A percentile compares a stretch with the other conserved stretches of the same genome.
Conservation (phyloP, 2,888 invertebrate genomes). For the Phymatocera aterrima region DNA sequence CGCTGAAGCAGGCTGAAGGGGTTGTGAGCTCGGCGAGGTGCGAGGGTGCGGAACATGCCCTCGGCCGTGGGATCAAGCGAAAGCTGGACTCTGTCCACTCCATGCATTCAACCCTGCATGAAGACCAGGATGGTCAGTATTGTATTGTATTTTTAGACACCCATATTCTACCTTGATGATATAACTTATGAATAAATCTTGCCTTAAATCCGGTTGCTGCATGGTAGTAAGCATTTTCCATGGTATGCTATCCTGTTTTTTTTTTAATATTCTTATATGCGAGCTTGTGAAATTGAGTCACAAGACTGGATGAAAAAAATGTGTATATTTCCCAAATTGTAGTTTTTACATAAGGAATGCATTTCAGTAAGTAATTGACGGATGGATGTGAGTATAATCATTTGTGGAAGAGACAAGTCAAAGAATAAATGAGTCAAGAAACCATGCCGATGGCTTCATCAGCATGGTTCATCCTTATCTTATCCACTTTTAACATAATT, state of each 20-base stretch:
- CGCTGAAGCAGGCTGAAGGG: constrained; percentile 73
- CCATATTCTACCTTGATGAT: not conserved
- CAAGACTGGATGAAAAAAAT: not conserved
- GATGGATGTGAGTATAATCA: too few relatives aligned
- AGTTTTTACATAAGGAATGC: not conserved
- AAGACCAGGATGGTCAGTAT: constrained; percentile 75
- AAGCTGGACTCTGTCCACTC: constrained; percentile 74
- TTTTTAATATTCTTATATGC: too few relatives aligned
- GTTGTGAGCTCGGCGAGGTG: constrained; percentile 73
- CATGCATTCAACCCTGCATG: constrained; percentile 75
- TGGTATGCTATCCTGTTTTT: not conserved
- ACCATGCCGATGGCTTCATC: constrained; percentile 12
- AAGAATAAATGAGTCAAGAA: not conserved
- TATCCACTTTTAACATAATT: constrained; percentile 10
- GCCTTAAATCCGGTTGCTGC: not conserved
- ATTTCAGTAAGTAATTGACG: not conserved
- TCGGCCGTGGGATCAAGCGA: constrained; percentile 74
- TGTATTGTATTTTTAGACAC: constrained; percentile 64
- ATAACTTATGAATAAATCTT: constrained; percentile 10
- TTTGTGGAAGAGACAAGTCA: not conserved
- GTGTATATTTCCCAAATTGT: not conserved
- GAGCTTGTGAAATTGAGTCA: not conserved
- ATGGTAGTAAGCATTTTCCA: constrained; percentile 11
- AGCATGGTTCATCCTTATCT: constrained; percentile 16
- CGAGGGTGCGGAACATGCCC: constrained; percentile 70